Conservation (phyloP, 2,113 vertebrate species). For the Dolichallabes microphthalmus region DNA sequence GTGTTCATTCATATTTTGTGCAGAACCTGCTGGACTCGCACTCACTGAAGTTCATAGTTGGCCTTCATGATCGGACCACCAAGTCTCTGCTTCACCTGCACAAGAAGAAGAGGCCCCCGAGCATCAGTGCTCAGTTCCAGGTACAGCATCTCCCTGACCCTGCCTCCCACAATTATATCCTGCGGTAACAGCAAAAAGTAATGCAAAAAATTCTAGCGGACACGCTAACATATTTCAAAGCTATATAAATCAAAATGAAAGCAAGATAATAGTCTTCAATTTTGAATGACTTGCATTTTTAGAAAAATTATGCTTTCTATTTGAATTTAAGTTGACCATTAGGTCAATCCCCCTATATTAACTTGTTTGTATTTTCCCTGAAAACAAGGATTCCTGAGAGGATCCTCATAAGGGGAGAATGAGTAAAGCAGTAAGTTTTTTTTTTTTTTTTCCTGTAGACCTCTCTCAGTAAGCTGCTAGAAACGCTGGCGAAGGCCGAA, state of each 20-base stretch:
- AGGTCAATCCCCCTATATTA: not conserved
- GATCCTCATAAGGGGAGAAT: no score
- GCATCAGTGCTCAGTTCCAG: conserved; percentile 98
- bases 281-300: not conserved
- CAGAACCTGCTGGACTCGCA: conserved; percentile 91
- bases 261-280: not conserved
- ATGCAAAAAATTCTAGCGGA: no score
- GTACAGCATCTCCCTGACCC: conserved; percentile 59
- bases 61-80: conserved; percentile 90
- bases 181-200: not conserved
- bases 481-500: conserved; percentile 88
- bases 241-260: not conserved
- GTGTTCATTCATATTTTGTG: not conserved
- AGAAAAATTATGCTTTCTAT: not conserved
- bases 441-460: conserved; percentile 69
- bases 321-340: not conserved
- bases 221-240: not conserved
- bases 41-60: conserved; percentile 90
- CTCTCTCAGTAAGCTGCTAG: conserved; percentile 90
- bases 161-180: not conserved
- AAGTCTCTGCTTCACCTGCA: conserved; percentile 93
- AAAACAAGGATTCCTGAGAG: not conserved
- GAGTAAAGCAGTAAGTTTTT: not conserved
- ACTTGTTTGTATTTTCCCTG: not conserved
- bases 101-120: conserved; percentile 97